Evolutionary conservation across 1,140 invertebrate genomes (phyloP), one percentile per base, ranked within the genome.

Genomic region (Periplaneta americana): DNA sequence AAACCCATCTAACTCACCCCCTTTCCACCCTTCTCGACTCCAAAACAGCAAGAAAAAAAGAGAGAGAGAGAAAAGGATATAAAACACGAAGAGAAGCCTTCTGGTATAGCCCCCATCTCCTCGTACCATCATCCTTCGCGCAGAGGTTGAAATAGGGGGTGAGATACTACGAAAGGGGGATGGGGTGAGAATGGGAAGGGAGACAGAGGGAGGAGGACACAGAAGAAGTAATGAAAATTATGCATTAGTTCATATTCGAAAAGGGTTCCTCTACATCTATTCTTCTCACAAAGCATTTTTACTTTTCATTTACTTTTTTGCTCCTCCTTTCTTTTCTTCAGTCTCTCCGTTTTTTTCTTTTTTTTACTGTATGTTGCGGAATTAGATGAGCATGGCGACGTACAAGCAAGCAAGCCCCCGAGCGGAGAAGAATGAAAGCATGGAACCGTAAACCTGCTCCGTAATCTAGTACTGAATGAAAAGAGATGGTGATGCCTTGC

Each of bases 251-350:
- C 79, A 80, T 80, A 80, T 80, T 80, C 66, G 39, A 66, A 80
- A 80, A 80, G 37, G 79, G 79, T 80, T 80, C 66, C 48, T 80
- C 79, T 74, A 34, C 79, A n/a, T 74, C 39, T 17, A 80, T 80
- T 80, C 39, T 80, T 80, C 79, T 74, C 79, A 80, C 79, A 80
- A 80, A 80, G 79, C 79, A 80, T 80, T 80, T 80, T 80, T 80
- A 80, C 79, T 80, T 80, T 80, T 80, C 79, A 80, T 80, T 80
- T 80, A 33, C 39, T 33, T 80, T 80, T 80, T 80, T 79, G 32
- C 35, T 78, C 15, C 34, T n/a, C 31, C 78, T 39, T 66, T 33
- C 37, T 33, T 66, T 80, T 80, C 32, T 39, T 57, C 79, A 34
- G 39, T 80, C 22, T 80, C 37, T 80, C 79, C 37, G n/a, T n/a